Base-by-base conservation (phyloP, 2,888 invertebrate species). In the Melanostoma scalare region DNA sequence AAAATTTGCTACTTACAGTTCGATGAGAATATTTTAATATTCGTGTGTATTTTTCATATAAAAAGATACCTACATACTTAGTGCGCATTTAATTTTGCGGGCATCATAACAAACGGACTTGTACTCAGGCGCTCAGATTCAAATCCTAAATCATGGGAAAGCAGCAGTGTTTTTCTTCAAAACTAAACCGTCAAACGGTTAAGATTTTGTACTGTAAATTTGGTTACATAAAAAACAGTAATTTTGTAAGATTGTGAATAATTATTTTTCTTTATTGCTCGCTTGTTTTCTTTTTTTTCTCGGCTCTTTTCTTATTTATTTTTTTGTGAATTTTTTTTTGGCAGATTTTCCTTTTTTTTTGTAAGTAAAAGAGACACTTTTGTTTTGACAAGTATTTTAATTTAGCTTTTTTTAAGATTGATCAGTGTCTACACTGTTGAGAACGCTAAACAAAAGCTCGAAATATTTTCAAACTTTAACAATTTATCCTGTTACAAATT, bases 201-300 rank as follows among this genome's bases (percentile, higher is more conserved):
- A 48, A 10, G 55, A 55, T 67, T 69, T 63, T 40, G 42, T 73
- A 35, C 71, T 55, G 52, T 33, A 65, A 60, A 67, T 20, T 20
- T 20, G 20, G 1, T 20, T 30, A 65, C 35, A 78, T 78, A 71
- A 82, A 63, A 82, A 78, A 82, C 82, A 82, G 61, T 73, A 56
- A 69, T 65, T 78, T 82, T 74, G 48, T 65, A 69, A 69, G 73
- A 68, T 78, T 82, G 20, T 20, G 40, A 78, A 78, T 78, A 78
- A 69, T 69, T 69, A 63, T 76, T 67, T 81, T 82, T 82, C 77
- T 82, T 82, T 77, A 68, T 82, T 82, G 55, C 73, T 82, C 52
- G 46, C 55, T 74, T 56, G 48, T 42, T 6, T 56, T 20, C 20
- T 20, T n/a, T 56, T 58, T 53, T 63, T 71, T 60, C 52, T 55